phyloP scores from a whole-genome alignment of 2,888 invertebrate species.

The Amphipyra tragopoginis region DNA sequence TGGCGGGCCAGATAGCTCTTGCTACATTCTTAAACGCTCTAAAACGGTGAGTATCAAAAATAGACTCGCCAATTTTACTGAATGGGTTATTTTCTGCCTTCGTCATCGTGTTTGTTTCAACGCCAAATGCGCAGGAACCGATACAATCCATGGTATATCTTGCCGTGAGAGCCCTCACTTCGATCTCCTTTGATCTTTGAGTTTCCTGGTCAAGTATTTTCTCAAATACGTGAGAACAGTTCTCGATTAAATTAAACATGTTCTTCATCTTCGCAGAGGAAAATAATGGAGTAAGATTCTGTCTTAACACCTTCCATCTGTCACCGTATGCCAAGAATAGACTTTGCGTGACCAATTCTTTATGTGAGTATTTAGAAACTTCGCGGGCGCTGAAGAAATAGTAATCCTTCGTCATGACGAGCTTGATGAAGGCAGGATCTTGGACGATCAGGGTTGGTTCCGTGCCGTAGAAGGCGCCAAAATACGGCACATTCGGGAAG shows the following conservation, averaged over 20 bases:
- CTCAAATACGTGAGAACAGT: slow-evolving; percentile 67
- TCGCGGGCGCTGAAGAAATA: slow-evolving; percentile 78
- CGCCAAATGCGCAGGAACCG: slow-evolving; percentile 74
- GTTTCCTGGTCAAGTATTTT: slow-evolving; percentile 63
- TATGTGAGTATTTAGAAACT: slow-evolving; percentile 63
- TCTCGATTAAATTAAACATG: slow-evolving; percentile 77
- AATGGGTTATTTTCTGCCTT: slow-evolving; percentile 67
- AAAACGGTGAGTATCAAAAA: slow-evolving; percentile 62
- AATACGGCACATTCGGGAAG: slow-evolving; percentile 69
- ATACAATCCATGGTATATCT: slow-evolving; percentile 77
- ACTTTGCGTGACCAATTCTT: slow-evolving; percentile 67
- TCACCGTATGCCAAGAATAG: slow-evolving; percentile 75
- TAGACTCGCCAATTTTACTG: slow-evolving; percentile 60
- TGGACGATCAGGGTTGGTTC: slow-evolving; percentile 75
- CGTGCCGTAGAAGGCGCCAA: slow-evolving; percentile 77
- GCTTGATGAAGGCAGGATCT: slow-evolving; percentile 74
- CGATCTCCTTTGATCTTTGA: slow-evolving; percentile 50
- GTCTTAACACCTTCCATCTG: slow-evolving; percentile 76
- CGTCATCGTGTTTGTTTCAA: slow-evolving; percentile 71
- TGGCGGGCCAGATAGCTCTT: slow-evolving; percentile 71
- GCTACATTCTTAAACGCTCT: slow-evolving; percentile 62
- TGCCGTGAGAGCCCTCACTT: slow-evolving; percentile 63
- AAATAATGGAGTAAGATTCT: slow-evolving; percentile 77
- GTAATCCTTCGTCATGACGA: slow-evolving; percentile 74
- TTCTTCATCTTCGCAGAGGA: slow-evolving; percentile 78